Percentiles rank a stretch among this genome's conserved stretches.
These are phyloP conservation scores for Leucozona laternaria DNA, from an alignment of 2,888 invertebrate species.

Conservation along the genomic window DNA sequence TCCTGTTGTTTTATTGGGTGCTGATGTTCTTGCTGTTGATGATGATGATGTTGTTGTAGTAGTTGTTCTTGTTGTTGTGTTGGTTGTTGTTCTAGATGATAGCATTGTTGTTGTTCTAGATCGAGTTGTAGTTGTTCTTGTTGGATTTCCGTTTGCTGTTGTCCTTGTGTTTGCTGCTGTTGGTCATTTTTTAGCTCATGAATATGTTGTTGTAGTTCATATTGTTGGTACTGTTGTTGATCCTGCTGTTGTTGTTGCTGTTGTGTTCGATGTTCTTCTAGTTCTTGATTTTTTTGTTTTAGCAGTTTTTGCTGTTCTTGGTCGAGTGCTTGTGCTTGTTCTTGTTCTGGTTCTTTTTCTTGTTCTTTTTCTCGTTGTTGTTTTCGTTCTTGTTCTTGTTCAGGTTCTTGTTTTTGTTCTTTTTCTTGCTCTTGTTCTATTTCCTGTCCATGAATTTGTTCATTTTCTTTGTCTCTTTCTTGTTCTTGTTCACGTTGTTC, in stretches of 20 bases:
- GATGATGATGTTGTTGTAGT: neutral
- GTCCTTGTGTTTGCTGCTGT: neutral
- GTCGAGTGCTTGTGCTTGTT: constrained; percentile 75
- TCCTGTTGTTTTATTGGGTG: neutral
- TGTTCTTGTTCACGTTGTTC: constrained; percentile 70
- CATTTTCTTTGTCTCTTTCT: neutral
- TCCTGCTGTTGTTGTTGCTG: neutral
- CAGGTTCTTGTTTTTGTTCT: constrained; percentile 71
- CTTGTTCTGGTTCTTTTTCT: constrained; percentile 78
- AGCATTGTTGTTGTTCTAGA: neutral
- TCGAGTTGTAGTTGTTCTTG: neutral
- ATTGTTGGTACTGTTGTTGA: neutral
- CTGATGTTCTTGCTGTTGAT: neutral
- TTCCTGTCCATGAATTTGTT: constrained; percentile 48
- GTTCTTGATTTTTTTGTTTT: neutral
- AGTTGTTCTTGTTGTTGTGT: neutral
- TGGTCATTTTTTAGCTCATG: too few relatives aligned
- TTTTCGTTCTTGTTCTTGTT: constrained; percentile 62
- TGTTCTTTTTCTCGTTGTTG: constrained; percentile 79
- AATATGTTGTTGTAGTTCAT: neutral
- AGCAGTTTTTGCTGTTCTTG: neutral
- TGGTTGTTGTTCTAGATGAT: constrained; percentile 29
- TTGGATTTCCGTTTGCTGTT: neutral
- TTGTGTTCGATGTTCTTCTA: neutral
- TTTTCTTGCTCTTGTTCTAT: constrained; percentile 78